Conservation (phyloP, 2,113 vertebrate genomes). For the Morone chrysops region DNA sequence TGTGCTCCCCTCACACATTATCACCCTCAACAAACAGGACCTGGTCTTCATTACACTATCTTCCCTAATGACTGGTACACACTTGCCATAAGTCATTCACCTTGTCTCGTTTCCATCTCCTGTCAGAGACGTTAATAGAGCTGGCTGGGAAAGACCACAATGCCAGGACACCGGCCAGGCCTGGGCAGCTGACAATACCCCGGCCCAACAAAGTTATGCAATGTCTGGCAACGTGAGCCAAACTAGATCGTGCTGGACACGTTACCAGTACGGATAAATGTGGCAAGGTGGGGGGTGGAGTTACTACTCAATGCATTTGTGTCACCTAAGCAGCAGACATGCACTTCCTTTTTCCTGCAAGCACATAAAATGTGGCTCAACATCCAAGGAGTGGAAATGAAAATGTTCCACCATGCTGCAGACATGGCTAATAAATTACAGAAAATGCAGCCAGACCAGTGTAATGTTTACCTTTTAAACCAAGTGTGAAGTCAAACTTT, state of each 20-base stretch:
- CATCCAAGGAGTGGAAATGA: background rate
- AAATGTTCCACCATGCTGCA: background rate
- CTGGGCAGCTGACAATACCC: slow-evolving; percentile 66
- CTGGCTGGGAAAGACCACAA: slow-evolving; percentile 64
- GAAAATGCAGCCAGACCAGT: background rate
- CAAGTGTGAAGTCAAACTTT: slow-evolving; percentile 10
- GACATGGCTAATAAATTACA: background rate
- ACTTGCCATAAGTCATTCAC: slow-evolving; percentile 66
- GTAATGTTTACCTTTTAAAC: background rate
- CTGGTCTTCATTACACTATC: slow-evolving; percentile 33
- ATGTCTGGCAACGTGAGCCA: slow-evolving; percentile 45
- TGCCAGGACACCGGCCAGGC: slow-evolving; percentile 58
- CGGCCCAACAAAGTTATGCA: slow-evolving; percentile 46
- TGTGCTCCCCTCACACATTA: slow-evolving; percentile 69
- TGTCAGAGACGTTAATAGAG: slow-evolving; percentile 53
- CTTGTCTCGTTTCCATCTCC: slow-evolving; percentile 65
- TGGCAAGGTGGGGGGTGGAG: background rate
- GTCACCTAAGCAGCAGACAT: background rate
- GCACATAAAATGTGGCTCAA: background rate
- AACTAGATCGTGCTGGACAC: slow-evolving; percentile 28
- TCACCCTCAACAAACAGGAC: slow-evolving; percentile 64
- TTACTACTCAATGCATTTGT: background rate
- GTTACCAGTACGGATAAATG: background rate
- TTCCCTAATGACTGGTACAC: slow-evolving; percentile 46
- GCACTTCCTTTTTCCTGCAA: background rate